A percentile compares a stretch with the other conserved stretches of the same genome.
These are phyloP conservation scores for Lepus oiostolus DNA, from an alignment of 2,797 vertebrate species.

Conservation along the genomic window DNA sequence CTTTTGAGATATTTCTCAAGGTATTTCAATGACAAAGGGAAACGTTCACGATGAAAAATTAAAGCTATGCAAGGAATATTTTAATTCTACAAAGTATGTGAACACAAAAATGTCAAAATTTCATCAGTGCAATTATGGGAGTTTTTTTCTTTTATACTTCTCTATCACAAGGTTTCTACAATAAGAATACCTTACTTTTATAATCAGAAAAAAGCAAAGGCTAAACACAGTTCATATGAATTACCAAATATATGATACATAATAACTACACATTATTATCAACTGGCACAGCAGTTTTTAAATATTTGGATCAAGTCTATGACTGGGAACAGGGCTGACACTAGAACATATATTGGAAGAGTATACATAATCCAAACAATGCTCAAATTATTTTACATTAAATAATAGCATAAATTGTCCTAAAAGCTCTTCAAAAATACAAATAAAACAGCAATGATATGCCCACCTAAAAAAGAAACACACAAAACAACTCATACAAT, in stretches of 20 bases:
- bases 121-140: conserved; percentile 18
- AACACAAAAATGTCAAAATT: conserved; percentile 49
- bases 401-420: background rate
- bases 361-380: background rate
- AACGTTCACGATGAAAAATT: conserved; percentile 31
- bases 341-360: conserved; percentile 29
- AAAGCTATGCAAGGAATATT: conserved; percentile 37
- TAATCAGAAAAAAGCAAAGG: conserved; percentile 13
- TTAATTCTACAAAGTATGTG: background rate
- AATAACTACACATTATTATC: conserved; percentile 30
- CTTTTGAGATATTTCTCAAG: conserved; percentile 32
- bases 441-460: background rate
- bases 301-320: background rate
- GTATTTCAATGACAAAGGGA: conserved; percentile 36
- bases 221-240: conserved; percentile 21
- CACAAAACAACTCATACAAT: conserved; percentile 40
- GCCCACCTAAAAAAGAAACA: background rate
- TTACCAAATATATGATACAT: background rate
- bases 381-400: background rate
- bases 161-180: background rate
- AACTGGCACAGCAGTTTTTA: conserved; percentile 34
- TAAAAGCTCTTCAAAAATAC: conserved; percentile 29
- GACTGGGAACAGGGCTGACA: background rate
- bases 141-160: background rate
- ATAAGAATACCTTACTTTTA: conserved; percentile 13